Conservation (phyloP, 2,888 invertebrate species). For the Phytoseiulus persimilis region DNA sequence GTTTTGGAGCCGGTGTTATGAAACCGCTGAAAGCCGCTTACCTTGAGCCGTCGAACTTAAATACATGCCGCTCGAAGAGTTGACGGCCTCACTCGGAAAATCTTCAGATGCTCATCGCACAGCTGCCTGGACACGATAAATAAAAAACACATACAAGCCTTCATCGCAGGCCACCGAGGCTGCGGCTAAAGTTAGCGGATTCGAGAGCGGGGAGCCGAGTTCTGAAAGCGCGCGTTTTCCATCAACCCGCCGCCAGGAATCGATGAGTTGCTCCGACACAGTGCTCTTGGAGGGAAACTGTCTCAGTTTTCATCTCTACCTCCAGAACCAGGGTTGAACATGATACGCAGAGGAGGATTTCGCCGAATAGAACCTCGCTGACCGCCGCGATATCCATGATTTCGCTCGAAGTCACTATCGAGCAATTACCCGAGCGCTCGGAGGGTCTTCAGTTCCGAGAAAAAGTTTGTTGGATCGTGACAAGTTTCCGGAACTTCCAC, state of each 20-base stretch:
- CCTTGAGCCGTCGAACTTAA: neutral
- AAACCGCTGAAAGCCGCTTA: neutral
- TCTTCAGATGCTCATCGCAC: neutral
- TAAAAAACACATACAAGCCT: neutral
- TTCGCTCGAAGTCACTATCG: no score
- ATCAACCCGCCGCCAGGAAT: neutral
- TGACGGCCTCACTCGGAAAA: neutral
- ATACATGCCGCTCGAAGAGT: neutral
- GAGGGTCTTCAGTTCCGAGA: no score
- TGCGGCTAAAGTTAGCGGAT: neutral
- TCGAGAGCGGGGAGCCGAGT: neutral
- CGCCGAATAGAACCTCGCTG: no score
- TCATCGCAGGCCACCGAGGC: neutral
- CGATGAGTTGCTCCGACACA: no score
- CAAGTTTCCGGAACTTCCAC: no score
- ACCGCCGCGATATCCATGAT: no score
- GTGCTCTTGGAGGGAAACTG: no score
- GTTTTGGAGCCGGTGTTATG: neutral
- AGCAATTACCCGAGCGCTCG: no score
- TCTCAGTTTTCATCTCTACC: no score
- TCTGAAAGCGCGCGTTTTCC: neutral
- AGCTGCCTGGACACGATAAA: neutral
- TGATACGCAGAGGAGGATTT: no score
- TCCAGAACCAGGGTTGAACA: no score
- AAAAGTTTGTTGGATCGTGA: no score